phyloP scores from a whole-genome alignment of 2,888 invertebrate genomes.

The Xestobium rufovillosum region DNA sequence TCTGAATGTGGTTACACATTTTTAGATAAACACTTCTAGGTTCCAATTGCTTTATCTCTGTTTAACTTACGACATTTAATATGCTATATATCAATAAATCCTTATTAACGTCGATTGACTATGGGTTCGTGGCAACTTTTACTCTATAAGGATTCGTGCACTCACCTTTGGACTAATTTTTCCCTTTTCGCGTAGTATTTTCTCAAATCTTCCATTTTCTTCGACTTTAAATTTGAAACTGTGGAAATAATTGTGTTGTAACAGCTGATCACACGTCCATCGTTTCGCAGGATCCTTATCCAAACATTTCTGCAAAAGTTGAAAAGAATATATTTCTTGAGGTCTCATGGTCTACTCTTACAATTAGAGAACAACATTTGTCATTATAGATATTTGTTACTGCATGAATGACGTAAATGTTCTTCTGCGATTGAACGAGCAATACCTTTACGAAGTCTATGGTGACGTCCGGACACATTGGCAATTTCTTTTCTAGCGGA shows the following conservation, averaged over 20 bases:
- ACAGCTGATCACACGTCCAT: slow-evolving; percentile 85
- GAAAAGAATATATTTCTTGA: slow-evolving; percentile 4
- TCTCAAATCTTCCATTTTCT: no score
- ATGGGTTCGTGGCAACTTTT: no score
- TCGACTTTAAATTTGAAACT: slow-evolving; percentile 78
- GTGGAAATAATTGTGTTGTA: slow-evolving; percentile 87
- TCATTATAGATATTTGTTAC: slow-evolving; percentile 20
- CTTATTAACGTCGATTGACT: no score
- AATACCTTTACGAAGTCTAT: slow-evolving; percentile 84
- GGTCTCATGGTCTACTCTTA: no score
- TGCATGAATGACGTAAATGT: slow-evolving; percentile 5
- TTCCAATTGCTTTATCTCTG: no score
- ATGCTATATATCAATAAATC: no score
- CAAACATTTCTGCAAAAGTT: slow-evolving; percentile 69
- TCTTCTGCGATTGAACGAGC: no score
- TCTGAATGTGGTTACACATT: no score
- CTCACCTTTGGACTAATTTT: no score
- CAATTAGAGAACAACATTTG: slow-evolving; percentile 3
- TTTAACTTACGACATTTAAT: no score
- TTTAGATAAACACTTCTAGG: no score
- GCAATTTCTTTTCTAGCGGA: slow-evolving; percentile 80
- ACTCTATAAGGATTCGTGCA: no score
- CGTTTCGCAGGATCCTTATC: slow-evolving; percentile 90
- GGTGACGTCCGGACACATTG: slow-evolving; percentile 62
- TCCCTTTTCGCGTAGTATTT: slow-evolving; percentile 52